A percentile compares a stretch with the other conserved stretches of the same genome.
Conservation (phyloP, 2,888 invertebrate genomes). For the Scaptomyza cyrtandrae region DNA sequence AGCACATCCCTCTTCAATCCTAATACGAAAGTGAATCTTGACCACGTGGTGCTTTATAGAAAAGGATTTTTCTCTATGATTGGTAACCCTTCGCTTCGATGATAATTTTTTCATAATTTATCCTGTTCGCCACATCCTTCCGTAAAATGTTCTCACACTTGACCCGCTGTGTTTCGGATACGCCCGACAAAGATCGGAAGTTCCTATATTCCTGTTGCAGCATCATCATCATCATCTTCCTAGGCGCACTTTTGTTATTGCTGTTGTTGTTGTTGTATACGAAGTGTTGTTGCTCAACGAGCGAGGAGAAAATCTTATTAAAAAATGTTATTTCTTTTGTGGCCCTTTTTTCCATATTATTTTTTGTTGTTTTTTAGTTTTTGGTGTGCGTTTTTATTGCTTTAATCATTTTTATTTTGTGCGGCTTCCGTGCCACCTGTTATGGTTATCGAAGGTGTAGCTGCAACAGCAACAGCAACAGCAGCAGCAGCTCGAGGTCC, state of each 20-base stretch:
- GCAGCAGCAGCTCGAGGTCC: constrained; percentile 57
- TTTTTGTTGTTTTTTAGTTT: constrained; percentile 47
- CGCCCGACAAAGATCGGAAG: constrained; percentile 75
- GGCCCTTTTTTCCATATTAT: constrained; percentile 62
- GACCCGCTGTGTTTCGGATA: constrained; percentile 70
- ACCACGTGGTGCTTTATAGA: constrained; percentile 71
- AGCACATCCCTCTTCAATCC: background rate
- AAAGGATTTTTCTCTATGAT: constrained; percentile 5
- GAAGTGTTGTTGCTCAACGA: constrained; percentile 43
- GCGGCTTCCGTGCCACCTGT: constrained; percentile 83
- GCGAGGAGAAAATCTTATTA: constrained; percentile 79
- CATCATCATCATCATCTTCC: constrained; percentile 34
- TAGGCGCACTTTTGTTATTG: constrained; percentile 23
- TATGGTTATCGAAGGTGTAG: constrained; percentile 54
- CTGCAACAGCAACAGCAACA: constrained; percentile 13
- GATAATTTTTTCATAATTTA: constrained; percentile 70
- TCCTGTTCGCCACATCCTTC: constrained; percentile 64
- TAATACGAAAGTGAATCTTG: constrained; percentile 77
- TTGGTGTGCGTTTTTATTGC: constrained; percentile 59
- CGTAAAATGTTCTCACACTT: constrained; percentile 84
- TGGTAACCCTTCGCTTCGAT: constrained; percentile 52
- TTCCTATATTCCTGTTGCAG: constrained; percentile 46
- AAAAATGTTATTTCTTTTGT: constrained; percentile 74
- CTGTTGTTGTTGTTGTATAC: constrained; percentile 39
- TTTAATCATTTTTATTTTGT: constrained; percentile 82